These are phyloP conservation scores for Clarias pachynema DNA, from an alignment of 2,797 vertebrate genomes.

Conservation along the genomic window DNA sequence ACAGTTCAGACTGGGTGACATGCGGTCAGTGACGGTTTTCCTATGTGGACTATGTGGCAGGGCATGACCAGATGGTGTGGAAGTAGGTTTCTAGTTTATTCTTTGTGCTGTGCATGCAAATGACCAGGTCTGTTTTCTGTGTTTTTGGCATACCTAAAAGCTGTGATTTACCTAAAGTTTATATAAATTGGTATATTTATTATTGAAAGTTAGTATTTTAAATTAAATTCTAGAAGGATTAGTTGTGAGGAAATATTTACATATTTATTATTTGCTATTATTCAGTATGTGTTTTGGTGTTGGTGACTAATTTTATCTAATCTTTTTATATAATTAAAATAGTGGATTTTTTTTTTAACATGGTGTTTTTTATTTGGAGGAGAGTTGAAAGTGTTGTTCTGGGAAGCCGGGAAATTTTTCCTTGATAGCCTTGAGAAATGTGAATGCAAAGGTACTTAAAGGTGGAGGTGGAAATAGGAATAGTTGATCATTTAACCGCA, in stretches of 20 bases:
- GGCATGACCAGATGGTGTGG: constrained; percentile 24
- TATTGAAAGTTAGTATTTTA: background rate
- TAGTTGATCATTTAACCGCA: background rate
- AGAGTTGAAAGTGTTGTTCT: background rate
- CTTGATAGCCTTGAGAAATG: background rate
- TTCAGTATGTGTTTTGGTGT: background rate
- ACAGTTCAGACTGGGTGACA: constrained; percentile 25
- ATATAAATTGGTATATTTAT: background rate
- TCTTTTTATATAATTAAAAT: too few species aligned
- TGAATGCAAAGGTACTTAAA: background rate
- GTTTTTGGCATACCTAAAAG: background rate
- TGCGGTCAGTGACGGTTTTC: constrained; percentile 19
- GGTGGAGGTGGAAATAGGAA: background rate
- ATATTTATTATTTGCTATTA: background rate
- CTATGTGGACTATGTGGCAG: background rate
- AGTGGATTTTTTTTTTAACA: background rate
- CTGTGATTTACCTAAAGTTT: background rate
- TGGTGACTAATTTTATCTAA: background rate
- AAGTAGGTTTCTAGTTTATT: background rate
- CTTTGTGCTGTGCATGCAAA: constrained; percentile 10
- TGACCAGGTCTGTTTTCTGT: background rate
- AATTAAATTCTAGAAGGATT: background rate
- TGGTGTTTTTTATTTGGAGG: background rate
- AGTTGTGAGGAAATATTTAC: background rate
- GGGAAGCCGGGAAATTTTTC: background rate